phyloP scores from a whole-genome alignment of 2,797 vertebrate species.

The Picus viridis region DNA sequence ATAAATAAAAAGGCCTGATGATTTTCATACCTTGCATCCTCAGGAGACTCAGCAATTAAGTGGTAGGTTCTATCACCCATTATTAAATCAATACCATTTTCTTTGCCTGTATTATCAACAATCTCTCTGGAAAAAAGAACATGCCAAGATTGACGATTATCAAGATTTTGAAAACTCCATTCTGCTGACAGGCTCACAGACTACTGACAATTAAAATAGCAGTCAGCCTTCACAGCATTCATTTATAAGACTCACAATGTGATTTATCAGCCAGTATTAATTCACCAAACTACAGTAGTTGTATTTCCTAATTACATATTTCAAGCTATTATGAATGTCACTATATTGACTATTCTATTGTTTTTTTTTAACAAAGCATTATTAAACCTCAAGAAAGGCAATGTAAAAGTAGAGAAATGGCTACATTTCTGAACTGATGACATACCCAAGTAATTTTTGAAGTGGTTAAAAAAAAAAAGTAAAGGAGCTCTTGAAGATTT shows the following conservation, averaged over 20 bases:
- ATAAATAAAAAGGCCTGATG: too few species aligned
- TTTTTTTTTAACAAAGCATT: background rate
- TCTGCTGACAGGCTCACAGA: background rate
- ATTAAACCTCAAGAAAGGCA: background rate
- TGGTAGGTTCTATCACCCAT: slow-evolving; percentile 91
- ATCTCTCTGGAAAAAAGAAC: slow-evolving; percentile 84
- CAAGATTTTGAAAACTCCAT: background rate
- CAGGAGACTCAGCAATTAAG: slow-evolving; percentile 92
- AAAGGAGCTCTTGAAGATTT: background rate
- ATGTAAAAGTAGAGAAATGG: background rate
- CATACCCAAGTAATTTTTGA: background rate
- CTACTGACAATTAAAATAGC: background rate
- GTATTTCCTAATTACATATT: background rate
- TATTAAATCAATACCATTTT: slow-evolving; percentile 93
- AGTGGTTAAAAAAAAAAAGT: background rate
- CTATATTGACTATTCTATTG: background rate
- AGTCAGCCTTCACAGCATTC: background rate
- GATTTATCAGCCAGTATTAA: background rate
- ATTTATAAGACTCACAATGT: background rate
- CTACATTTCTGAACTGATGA: background rate
- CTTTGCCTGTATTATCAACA: slow-evolving; percentile 92
- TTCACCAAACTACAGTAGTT: background rate
- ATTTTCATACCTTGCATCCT: slow-evolving; percentile 89
- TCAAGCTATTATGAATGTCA: background rate
- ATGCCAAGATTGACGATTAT: background rate